phyloP scores from a whole-genome alignment of 2,113 vertebrate species.

The Notarius quadriscutis region DNA sequence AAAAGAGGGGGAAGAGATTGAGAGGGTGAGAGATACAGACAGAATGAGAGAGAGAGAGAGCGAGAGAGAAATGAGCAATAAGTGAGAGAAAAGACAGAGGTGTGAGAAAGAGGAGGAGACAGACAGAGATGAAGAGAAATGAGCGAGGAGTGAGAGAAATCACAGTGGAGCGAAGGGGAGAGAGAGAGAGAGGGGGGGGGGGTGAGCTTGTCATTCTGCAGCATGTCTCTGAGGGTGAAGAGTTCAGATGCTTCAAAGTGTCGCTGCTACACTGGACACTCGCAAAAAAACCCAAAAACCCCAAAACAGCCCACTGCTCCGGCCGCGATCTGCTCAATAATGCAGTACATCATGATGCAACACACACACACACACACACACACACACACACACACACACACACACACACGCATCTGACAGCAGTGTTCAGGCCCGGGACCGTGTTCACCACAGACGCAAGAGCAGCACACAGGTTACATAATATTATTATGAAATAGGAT shows the following conservation, averaged over 20 bases:
- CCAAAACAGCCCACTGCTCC: conserved; percentile 10
- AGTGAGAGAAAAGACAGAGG: neutral
- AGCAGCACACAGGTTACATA: conserved; percentile 13
- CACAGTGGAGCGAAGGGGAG: neutral
- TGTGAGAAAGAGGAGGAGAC: neutral
- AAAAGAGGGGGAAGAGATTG: no score
- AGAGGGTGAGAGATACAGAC: no score
- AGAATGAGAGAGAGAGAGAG: no score
- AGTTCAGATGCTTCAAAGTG: conserved; percentile 56
- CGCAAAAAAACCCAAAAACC: neutral
- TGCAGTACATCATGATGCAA: conserved; percentile 51
- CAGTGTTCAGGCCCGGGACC: neutral
- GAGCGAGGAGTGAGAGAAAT: neutral
- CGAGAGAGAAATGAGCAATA: neutral
- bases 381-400: conserved; percentile 28
- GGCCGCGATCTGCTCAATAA: conserved; percentile 44
- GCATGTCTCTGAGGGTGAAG: conserved; percentile 47
- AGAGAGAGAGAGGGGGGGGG: conserved; percentile 36
- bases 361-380: conserved; percentile 28
- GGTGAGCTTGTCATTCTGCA: conserved; percentile 53
- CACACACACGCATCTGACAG: neutral
- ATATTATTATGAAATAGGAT: conserved; percentile 11
- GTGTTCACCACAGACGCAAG: neutral
- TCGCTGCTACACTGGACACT: conserved; percentile 11
- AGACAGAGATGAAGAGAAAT: neutral